Conservation (phyloP, 2,888 invertebrate species). For the Crematogaster levior region DNA sequence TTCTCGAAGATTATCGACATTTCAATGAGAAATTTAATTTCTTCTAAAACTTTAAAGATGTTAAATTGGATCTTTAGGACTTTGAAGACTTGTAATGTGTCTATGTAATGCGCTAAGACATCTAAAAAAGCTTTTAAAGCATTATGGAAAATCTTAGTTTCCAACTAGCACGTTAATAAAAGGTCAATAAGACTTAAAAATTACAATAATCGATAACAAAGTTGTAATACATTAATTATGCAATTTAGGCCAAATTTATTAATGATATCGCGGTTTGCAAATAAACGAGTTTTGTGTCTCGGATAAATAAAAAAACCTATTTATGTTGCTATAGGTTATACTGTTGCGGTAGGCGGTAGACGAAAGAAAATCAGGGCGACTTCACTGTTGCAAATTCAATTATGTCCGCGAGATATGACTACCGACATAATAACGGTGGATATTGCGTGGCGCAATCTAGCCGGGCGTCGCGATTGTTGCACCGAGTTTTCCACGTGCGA, state of each 20-base stretch:
- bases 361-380: slow-evolving; percentile 33
- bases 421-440: slow-evolving; percentile 63
- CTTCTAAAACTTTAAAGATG: slow-evolving; percentile 8
- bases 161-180: background rate
- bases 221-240: background rate
- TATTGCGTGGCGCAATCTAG: slow-evolving; percentile 64
- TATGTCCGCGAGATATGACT: slow-evolving; percentile 62
- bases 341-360: too few relatives aligned
- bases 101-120: background rate
- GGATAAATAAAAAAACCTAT: slow-evolving; percentile 44
- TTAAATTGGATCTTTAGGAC: background rate
- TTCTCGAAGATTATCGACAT: background rate
- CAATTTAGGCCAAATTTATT: background rate
- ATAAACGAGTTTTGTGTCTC: background rate
- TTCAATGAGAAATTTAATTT: slow-evolving; percentile 24
- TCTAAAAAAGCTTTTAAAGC: slow-evolving; percentile 13
- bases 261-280: background rate
- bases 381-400: slow-evolving; percentile 66
- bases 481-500: slow-evolving; percentile 47
- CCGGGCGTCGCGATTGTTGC: slow-evolving; percentile 51
- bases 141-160: background rate
- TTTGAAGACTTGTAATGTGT: background rate
- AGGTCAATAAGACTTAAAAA: background rate
- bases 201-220: background rate
- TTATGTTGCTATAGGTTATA: slow-evolving; percentile 5